These are phyloP conservation scores for Synodontis membranacea DNA, from an alignment of 2,113 vertebrate species.

Conservation along the genomic window DNA sequence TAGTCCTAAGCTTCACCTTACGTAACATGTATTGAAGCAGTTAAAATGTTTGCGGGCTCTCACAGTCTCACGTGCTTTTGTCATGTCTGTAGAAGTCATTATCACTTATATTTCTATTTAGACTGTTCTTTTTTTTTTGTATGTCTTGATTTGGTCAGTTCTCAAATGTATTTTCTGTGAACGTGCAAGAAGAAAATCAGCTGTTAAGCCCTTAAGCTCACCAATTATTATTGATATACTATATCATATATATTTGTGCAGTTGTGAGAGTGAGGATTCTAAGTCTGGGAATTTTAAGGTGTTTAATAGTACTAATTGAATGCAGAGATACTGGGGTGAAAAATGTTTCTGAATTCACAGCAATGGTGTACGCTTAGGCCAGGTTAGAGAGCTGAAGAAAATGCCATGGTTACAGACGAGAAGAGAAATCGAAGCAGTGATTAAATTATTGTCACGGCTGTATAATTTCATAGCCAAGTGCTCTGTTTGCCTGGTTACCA, in stretches of 20 bases:
- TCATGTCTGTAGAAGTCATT: conserved; percentile 11
- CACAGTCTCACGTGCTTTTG: background rate
- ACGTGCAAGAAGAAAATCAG: background rate
- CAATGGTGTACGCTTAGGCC: background rate
- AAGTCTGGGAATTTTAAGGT: background rate
- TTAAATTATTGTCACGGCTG: background rate
- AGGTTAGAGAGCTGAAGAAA: conserved; percentile 1
- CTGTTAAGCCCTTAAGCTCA: background rate
- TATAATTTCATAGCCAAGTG: too few relatives aligned
- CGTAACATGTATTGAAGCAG: background rate
- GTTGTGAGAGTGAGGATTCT: background rate
- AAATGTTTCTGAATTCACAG: background rate
- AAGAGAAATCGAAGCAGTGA: background rate
- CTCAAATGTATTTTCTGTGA: conserved; percentile 7
- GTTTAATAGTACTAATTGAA: background rate
- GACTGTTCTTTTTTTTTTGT: conserved; percentile 4
- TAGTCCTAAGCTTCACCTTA: background rate
- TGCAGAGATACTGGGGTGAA: background rate
- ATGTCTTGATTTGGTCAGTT: conserved; percentile 11
- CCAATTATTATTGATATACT: background rate
- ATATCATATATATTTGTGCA: background rate
- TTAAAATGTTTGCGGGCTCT: background rate
- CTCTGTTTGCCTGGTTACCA: background rate
- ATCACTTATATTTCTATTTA: conserved; percentile 31
- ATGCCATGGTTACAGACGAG: background rate